Percentiles rank a stretch among this genome's conserved stretches.
Evolutionary conservation across 1,140 invertebrate genomes (phyloP).

Genomic region (Rhizoglyphus robini): DNA sequence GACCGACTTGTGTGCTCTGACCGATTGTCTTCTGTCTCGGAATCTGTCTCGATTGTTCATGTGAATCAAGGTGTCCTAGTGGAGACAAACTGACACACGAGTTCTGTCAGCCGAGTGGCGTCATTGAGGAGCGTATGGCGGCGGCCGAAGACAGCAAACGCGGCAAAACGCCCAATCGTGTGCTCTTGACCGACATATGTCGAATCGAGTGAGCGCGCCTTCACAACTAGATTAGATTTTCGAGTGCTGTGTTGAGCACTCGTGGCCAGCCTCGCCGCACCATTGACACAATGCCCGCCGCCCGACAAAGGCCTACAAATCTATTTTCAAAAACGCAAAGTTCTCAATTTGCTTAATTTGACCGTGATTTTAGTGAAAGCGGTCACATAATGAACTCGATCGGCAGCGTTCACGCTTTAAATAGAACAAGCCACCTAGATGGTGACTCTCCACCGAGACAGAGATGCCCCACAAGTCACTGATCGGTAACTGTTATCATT

Average conservation of each 20-base stretch:
- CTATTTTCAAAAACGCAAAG: background rate
- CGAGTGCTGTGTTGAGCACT: background rate
- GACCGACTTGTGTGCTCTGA: too few relatives aligned
- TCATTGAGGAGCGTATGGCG: background rate
- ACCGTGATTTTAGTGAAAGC: slow-evolving; percentile 14
- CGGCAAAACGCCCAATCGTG: slow-evolving; percentile 3
- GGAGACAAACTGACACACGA: too few relatives aligned
- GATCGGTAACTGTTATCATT: background rate
- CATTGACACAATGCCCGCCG: slow-evolving; percentile 13
- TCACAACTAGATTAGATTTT: background rate
- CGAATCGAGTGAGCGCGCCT: background rate
- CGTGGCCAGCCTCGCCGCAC: background rate
- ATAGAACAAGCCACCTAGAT: background rate
- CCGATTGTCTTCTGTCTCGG: too few relatives aligned
- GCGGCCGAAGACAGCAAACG: background rate
- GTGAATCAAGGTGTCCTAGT: slow-evolving; percentile 7
- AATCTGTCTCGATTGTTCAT: background rate
- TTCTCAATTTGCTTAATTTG: background rate
- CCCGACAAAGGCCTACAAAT: slow-evolving; percentile 11
- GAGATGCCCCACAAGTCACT: background rate
- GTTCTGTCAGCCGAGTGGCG: too few relatives aligned
- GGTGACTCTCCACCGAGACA: background rate
- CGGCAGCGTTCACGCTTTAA: background rate
- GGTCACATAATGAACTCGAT: slow-evolving; percentile 13
- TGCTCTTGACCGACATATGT: slow-evolving; percentile 15